These are phyloP conservation scores for Tamias sibiricus DNA, from an alignment of 2,113 vertebrate genomes.

Conservation along the genomic window DNA sequence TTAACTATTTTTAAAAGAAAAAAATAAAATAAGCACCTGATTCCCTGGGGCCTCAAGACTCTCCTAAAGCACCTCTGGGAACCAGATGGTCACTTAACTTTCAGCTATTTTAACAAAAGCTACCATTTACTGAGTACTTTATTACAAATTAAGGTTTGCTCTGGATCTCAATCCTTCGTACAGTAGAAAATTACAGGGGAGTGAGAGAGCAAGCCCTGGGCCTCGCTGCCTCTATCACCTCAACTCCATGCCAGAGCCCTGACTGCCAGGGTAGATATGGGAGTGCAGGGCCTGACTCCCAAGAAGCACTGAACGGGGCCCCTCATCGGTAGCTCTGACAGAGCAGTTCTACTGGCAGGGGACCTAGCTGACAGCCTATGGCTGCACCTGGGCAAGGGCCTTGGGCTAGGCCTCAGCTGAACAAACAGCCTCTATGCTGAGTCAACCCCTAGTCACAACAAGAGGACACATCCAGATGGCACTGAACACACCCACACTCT, in stretches of 20 bases:
- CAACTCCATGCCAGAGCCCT: too few relatives aligned
- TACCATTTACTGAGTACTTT: not conserved
- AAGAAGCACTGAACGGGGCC: fast-evolving
- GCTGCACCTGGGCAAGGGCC: not conserved
- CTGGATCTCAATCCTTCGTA: not conserved
- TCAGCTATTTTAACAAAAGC: not conserved
- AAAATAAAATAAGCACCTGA: not conserved
- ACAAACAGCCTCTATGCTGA: not conserved
- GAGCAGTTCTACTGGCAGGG: not conserved
- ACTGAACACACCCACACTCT: not conserved
- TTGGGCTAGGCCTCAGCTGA: not conserved
- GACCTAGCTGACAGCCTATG: not conserved
- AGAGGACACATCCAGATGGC: fast-evolving
- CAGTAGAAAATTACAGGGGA: not conserved
- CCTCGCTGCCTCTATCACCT: not conserved
- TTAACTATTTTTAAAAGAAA: not conserved
- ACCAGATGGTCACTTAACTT: not conserved
- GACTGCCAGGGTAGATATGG: fast-evolving
- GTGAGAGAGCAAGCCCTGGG: not conserved
- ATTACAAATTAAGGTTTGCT: not conserved
- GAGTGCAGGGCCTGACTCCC: not conserved
- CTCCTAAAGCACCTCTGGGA: not conserved
- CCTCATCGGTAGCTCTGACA: not conserved
- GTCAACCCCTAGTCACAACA: not conserved
- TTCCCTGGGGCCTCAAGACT: not conserved